Percentiles rank a stretch among this genome's conserved stretches.
Evolutionary conservation across 2,797 vertebrate species (phyloP).

Genomic region (Trachops cirrhosus): DNA sequence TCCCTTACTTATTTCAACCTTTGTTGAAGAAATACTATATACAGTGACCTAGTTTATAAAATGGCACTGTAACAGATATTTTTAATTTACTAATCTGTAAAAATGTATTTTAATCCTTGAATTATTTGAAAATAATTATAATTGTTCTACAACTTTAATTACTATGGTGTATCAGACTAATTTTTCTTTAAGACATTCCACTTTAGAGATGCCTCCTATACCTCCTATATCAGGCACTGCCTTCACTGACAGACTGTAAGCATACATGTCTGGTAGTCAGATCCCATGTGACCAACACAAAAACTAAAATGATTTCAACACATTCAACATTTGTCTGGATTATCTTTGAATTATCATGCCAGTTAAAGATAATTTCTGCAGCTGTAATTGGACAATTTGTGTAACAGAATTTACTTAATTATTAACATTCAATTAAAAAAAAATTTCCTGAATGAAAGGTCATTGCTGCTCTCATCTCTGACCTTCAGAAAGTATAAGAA

Average conservation of each 20-base stretch:
- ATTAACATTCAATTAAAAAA: not conserved
- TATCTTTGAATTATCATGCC: not conserved
- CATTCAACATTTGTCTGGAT: too few relatives aligned
- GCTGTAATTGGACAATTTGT: not conserved
- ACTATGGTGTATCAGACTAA: not conserved
- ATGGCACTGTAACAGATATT: not conserved
- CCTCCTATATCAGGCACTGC: not conserved
- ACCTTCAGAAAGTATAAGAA: not conserved
- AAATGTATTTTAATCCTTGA: not conserved
- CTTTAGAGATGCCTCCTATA: not conserved
- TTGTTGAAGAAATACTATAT: not conserved
- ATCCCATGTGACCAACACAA: not conserved
- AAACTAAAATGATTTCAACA: not conserved
- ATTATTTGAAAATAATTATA: not conserved
- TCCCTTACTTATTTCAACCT: not conserved
- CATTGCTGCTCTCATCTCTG: not conserved
- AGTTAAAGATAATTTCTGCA: not conserved
- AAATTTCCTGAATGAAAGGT: not conserved
- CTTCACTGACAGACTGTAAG: not conserved
- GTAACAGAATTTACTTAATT: not conserved
- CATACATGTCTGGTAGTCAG: not conserved
- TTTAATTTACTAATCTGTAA: not conserved
- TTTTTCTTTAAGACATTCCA: not conserved
- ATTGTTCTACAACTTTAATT: not conserved
- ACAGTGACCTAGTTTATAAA: not conserved